Evolutionary conservation across 2,888 invertebrate genomes (phyloP), one percentile per base, ranked within the genome.

Genomic region (Priocnemis perturbator): DNA sequence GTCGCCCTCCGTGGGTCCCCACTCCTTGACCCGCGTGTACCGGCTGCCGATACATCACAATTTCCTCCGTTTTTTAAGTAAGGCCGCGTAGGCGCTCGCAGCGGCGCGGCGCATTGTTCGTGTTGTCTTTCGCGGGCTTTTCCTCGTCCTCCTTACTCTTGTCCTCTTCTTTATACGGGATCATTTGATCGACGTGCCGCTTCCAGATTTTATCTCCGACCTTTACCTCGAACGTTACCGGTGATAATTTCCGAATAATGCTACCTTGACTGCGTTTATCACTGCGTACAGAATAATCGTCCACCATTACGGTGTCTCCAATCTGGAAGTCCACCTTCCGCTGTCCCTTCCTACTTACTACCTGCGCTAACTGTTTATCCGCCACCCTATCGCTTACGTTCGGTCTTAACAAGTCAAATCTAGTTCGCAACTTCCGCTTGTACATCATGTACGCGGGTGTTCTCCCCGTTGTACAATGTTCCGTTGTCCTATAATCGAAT

Each of bases 401-500:
- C 2, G 47, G 47, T 11, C 17, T 47, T 47, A 47, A 47, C 47
- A 47, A 47, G 11, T 47, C 47, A 17, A 47, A 47, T n/a, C 47
- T 15, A 3, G 47, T 61, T 7, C 61, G 14, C 2, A 61, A 37
- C 15, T 61, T 37, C 15, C 52, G 17, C 2, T 37, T 52, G 4
- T 50, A 61, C 48, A 61, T 52, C 7, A 37, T 20, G 50, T 52
- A 26, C 5, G 44, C 52, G 1, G 52, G 61, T 9, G 61, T 50
- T 52, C 52, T 15, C 0, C 50, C 50, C 5, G 50, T 19, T 7
- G 48, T 30, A 14, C 30, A 30, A 52, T 44, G 15, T 30, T 48
- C 30, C 0, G 52, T 60, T 0, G 50, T 37, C 1, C 60, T 17
- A 3, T 60, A 60, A 52, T 60, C 48, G 15, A 60, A 60, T 14